Evolutionary conservation across 2,888 invertebrate genomes (phyloP), one percentile per base, ranked within the genome.

Genomic region (Sarcophaga variegata): DNA sequence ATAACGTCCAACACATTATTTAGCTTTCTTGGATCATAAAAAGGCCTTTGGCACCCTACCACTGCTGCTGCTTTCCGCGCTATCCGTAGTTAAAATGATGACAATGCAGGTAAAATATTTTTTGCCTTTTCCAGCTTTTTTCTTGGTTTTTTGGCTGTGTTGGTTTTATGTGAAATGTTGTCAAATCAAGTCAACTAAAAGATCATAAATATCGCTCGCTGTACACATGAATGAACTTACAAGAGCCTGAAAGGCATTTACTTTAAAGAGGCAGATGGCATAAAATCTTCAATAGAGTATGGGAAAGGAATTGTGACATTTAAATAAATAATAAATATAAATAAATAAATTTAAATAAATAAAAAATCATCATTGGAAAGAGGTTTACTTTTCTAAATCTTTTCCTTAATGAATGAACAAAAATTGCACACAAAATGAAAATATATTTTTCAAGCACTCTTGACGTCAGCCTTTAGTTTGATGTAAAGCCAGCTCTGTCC

Each of bases 171-270:
- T 49, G 27, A 6, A 27, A 27, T 67, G 59, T 59, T 66, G 54
- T 76, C 66, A 12, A 59, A 27, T 60, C 17, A 59, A 60, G 59
- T 54, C 17, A 69, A 37, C 8, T 37, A 37, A 69, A 60, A 47
- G 20, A 76, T 69, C 77, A 77, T 59, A 77, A 77, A 77, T 69
- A 59, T 77, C 60, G n/a, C 49, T 14, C 17, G 37, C 8, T 76
- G 8, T 47, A 69, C 45, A 67, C 67, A 25, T 69, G 69, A 77
- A 67, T 69, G 69, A 67, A 60, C 77, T 22, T 20, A 10, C 20
- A 78, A 69, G 11, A n/a, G 12, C 22, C 17, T 67, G 67, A 67
- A 25, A 47, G 37, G 22, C 17, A 17, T 49, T 22, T 45, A 8
- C 6, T 47, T 10, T 14, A 49, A 11, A 54, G 27, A 12, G n/a